Evolutionary conservation across 92 coral and sea anemone genomes (phyloP), one percentile per base, ranked within the genome.

Genomic region (Scolanthus callimorphus): DNA sequence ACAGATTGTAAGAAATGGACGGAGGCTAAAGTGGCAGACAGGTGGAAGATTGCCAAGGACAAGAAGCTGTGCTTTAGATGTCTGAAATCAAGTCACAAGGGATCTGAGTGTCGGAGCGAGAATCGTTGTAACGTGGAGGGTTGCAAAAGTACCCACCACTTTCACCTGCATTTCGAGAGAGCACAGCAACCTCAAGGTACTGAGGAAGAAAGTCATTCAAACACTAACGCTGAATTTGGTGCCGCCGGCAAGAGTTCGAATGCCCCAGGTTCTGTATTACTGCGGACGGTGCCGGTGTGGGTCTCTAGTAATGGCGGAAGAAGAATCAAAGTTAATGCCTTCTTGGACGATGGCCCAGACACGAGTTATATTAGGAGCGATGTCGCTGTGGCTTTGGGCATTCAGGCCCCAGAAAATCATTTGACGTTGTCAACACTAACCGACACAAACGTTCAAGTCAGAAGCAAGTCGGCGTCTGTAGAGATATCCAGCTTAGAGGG

Each of bases 281-380:
- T n/a, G n/a, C n/a, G n/a, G n/a, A n/a, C n/a, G n/a, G n/a, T n/a
- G n/a, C n/a, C n/a, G n/a, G n/a, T n/a, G n/a, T n/a, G n/a, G n/a
- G n/a, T n/a, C n/a, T n/a, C n/a, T n/a, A n/a, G n/a, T n/a, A n/a
- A n/a, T n/a, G n/a, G n/a, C n/a, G n/a, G n/a, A n/a, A n/a, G n/a
- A 25, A 29, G 29, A 23, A 51, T 72, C 61, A 27, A 63, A 46
- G 71, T 73, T 24, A 72, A 52, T 28, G 62, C 44, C 55, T 58
- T 75, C 30, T 55, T 48, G 25, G 67, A 74, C 23, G 56, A 74
- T 26, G 68, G 81, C 15, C 57, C 81, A 65, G 81, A 65, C 45
- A 54, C 74, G 24, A 64, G 51, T 27, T 74, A 74, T 50, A 58
- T 74, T 21, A 25, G 62, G 27, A 25, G 39, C 15, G 78, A 61